Evolutionary conservation across 2,113 vertebrate species (phyloP), one percentile per base, ranked within the genome.

Genomic region (Gymnarchus niloticus): DNA sequence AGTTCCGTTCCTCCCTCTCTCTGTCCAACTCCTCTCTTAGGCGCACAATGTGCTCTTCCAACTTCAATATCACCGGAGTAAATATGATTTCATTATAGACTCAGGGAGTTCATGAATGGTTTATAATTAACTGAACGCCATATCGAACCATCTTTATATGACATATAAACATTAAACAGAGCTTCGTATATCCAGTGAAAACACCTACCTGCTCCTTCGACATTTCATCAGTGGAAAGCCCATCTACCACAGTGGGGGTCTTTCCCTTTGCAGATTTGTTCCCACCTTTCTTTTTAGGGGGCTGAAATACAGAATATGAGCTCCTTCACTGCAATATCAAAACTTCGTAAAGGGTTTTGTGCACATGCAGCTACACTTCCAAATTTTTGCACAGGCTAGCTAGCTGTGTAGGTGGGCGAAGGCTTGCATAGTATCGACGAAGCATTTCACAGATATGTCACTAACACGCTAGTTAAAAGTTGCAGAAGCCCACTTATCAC

Each of bases 1-100:
- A 98, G 91, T 96, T 99, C 6, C 97, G 95, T 83, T 99, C 98
- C 84, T 97, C 96, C 51, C 96, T 92, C 84, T 98, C 97, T 0
- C 95, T 91, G 69, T 98, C 96, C 91, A 99, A 93, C 90, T 98
- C 96, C 87, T 98, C 94, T 21, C 95, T 93, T 2, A 99, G 91
- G 0, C 88, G 94, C 0, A 23, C 10, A 0, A 97, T 88, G 1
- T 98, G 95, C 6, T 96, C 93, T 87, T 96, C 95, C 89, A 99
- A 90, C 98, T 99, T 89, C 76, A 84, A 83, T n/a, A 69, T 25
- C 51, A 44, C 23, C 23, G 19, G 28, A 49, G 9, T 14, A 37
- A 37, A 78, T 52, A 17, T 81, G 78, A 44, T 33, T 9, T 54
- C 4, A 5, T 54, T 81, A 19, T 14, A 54, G 46, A 23, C 49